Base-by-base conservation (phyloP, 2,888 invertebrate genomes). In the Parnassius orleans region DNA sequence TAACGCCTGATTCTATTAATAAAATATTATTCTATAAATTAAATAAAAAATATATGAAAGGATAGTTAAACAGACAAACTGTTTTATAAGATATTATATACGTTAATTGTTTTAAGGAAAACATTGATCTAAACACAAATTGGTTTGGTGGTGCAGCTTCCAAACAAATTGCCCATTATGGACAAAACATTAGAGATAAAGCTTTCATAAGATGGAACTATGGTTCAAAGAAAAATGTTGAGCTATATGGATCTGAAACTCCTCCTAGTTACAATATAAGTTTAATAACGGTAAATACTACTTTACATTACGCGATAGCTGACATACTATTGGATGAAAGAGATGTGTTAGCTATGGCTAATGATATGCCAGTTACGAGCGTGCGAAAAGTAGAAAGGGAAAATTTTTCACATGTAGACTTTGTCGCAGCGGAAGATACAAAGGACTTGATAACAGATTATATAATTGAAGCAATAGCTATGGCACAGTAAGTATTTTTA, bases 111-210 rank as follows among this genome's bases (percentile, higher is more conserved):
- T 57, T 53, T n/a, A 43, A 61, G 61, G 58, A 52, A 44, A 51
- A 42, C 55, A 56, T 42, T 46, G 61, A 57, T 1, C n/a, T 58
- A 19, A 54, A 63, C 9, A 14, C 19, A 11, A 60, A 67, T 14
- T 62, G 66, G 15, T 53, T 63, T 33, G 71, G 66, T 3, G 87
- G 88, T 1, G 84, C 79, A 11, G 69, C 87, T 0, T 24, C 86
- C 1, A 88, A 87, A 61, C 87, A 87, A 73, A 46, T 83, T 1
- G 87, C 81, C 0, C 87, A 87, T 66, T 89, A 74, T 61, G 87
- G 87, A 0, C 89, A 89, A 69, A 87, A 85, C 63, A 77, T 89
- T 12, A 74, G 81, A 54, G 82, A 81, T 63, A 75, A 72, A 65
- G 48, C 64, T 1, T 89, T 89, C 71, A 73, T 81, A 10, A 70